A percentile compares a stretch with the other conserved stretches of the same genome.
phyloP scores from a whole-genome alignment of 53 echinoderm and acorn worm genomes.

The Stichopus horrens region DNA sequence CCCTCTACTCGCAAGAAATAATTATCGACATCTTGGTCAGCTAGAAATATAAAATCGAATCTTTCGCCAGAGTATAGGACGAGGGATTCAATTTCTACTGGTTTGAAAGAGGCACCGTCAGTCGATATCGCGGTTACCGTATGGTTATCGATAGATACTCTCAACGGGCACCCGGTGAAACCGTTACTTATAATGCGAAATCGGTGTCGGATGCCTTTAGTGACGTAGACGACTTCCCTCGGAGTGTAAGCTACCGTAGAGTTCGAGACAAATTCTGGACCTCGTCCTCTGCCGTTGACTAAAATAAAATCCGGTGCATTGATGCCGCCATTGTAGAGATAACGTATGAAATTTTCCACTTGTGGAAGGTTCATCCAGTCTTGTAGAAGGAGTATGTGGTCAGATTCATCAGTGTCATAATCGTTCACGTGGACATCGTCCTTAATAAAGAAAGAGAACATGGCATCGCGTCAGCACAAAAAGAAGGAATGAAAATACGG shows the following conservation, averaged over 20 bases:
- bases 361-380: constrained; percentile 54
- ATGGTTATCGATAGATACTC: constrained; percentile 65
- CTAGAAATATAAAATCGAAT: constrained; percentile 67
- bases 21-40: constrained; percentile 51
- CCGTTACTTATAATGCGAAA: constrained; percentile 76
- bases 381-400: constrained; percentile 53
- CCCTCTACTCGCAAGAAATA: constrained; percentile 67
- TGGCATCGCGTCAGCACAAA: background rate
- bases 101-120: constrained; percentile 71
- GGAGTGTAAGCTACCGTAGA: constrained; percentile 43
- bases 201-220: constrained; percentile 58
- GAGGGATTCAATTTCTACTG: constrained; percentile 55
- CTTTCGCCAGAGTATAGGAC: constrained; percentile 70
- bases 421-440: background rate
- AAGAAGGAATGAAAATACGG: background rate
- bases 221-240: constrained; percentile 56
- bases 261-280: constrained; percentile 15
- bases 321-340: constrained; percentile 11
- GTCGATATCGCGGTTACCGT: constrained; percentile 68
- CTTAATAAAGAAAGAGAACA: background rate
- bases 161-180: constrained; percentile 60
- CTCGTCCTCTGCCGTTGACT: constrained; percentile 73
- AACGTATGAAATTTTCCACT: constrained; percentile 49
- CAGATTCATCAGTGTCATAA: constrained; percentile 55
- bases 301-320: constrained; percentile 55